Conservation (phyloP, 2,888 invertebrate species). For the Hylaea fasciaria region DNA sequence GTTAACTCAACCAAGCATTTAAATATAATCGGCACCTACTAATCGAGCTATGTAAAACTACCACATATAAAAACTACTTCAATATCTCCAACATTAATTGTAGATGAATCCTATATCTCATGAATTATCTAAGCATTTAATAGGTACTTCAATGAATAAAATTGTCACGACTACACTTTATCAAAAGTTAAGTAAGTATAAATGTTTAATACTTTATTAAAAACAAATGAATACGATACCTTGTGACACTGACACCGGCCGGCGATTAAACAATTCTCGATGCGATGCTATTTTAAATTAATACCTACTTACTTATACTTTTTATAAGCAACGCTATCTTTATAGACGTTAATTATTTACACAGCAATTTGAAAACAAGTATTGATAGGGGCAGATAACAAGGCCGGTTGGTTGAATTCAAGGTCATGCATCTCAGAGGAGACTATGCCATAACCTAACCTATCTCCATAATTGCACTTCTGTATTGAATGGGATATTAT, state of each 20-base stretch:
- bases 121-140: no score
- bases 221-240: slow-evolving; percentile 5
- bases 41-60: not conserved
- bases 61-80: no score
- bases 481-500: slow-evolving; percentile 7
- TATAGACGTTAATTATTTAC: no score
- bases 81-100: no score
- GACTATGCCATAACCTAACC: slow-evolving; percentile 24
- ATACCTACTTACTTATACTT: no score
- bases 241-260: slow-evolving; percentile 5
- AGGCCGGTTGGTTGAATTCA: slow-evolving; percentile 8
- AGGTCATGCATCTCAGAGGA: slow-evolving; percentile 16
- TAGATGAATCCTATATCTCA: no score
- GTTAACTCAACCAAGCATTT: not conserved
- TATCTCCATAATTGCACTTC: slow-evolving; percentile 21
- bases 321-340: no score
- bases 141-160: no score
- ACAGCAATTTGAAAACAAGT: slow-evolving; percentile 7
- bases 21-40: no score
- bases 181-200: no score
- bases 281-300: not conserved
- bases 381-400: slow-evolving; percentile 22
- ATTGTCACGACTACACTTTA: no score
- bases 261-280: not conserved
- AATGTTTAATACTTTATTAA: no score